Evolutionary conservation across 1,140 invertebrate genomes (phyloP).

Genomic region (Dolichoris vasculosae): DNA sequence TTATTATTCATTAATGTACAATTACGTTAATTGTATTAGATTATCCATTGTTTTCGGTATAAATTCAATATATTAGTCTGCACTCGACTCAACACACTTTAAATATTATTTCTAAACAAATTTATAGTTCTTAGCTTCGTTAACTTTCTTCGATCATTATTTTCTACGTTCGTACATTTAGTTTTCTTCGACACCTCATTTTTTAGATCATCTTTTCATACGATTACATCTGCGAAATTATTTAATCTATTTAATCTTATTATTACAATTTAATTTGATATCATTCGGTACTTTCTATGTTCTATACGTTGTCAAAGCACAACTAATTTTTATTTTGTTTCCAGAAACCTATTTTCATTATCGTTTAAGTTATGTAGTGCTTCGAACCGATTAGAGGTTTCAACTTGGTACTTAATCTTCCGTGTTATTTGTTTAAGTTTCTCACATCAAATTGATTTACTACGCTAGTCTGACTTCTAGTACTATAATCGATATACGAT

Average conservation of each 20-base stretch:
- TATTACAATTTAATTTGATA: not conserved
- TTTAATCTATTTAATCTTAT: not conserved
- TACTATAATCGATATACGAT: slow-evolving; percentile 6
- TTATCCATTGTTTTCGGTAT: too few relatives aligned
- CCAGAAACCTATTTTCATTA: slow-evolving; percentile 17
- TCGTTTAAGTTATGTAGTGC: slow-evolving; percentile 22
- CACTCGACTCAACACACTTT: too few relatives aligned
- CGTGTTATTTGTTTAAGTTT: slow-evolving; percentile 22
- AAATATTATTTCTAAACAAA: too few relatives aligned
- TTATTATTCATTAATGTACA: too few relatives aligned
- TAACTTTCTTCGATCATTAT: too few relatives aligned
- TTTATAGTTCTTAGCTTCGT: too few relatives aligned
- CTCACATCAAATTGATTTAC: slow-evolving; percentile 28
- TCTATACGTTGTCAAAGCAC: not conserved
- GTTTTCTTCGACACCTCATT: too few relatives aligned
- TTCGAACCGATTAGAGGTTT: slow-evolving; percentile 18
- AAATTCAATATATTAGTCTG: too few relatives aligned
- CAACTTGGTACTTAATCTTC: slow-evolving; percentile 22
- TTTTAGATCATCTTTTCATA: too few relatives aligned
- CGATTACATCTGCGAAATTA: not conserved
- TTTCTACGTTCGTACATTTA: too few relatives aligned
- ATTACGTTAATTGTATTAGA: too few relatives aligned
- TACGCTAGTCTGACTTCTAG: slow-evolving; percentile 17
- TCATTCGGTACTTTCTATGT: not conserved
- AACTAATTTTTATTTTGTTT: not conserved